Evolutionary conservation across 2,888 invertebrate species (phyloP).

Genomic region (Escarpia spicata): DNA sequence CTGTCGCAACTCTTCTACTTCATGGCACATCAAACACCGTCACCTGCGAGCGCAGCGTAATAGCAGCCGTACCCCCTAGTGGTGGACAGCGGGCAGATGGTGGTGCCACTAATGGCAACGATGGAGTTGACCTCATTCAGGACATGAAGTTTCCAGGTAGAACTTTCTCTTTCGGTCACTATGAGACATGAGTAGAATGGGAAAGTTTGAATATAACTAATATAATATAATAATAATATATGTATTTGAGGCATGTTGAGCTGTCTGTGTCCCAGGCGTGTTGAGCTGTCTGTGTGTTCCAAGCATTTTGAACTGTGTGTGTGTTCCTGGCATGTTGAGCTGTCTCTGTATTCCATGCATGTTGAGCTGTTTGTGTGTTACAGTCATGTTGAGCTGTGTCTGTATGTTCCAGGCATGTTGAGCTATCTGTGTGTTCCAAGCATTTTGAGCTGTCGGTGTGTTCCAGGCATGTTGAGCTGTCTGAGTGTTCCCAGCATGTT

Average conservation of each 20-base stretch:
- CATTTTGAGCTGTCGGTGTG: constrained; percentile 49
- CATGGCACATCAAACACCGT: constrained; percentile 72
- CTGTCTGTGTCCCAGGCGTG: constrained; percentile 54
- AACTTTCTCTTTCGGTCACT: neutral
- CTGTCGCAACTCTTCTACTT: constrained; percentile 85
- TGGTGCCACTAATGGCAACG: constrained; percentile 17
- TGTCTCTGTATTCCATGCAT: constrained; percentile 44
- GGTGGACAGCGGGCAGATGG: constrained; percentile 8
- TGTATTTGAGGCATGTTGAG: constrained; percentile 26
- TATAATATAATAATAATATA: too few relatives aligned
- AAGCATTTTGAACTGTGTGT: constrained; percentile 43
- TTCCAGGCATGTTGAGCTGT: constrained; percentile 39
- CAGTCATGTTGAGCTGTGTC: constrained; percentile 56
- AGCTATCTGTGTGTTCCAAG: constrained; percentile 53
- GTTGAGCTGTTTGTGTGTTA: constrained; percentile 49
- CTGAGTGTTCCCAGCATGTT: constrained; percentile 53
- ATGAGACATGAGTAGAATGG: neutral
- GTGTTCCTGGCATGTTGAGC: constrained; percentile 53
- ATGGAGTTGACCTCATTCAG: constrained; percentile 30
- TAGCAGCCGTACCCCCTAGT: constrained; percentile 18
- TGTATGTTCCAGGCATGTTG: constrained; percentile 32
- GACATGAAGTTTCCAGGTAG: constrained; percentile 37
- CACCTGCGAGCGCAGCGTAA: constrained; percentile 33
- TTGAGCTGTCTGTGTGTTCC: constrained; percentile 45
- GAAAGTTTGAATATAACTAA: too few relatives aligned